Evolutionary conservation across 2,888 invertebrate genomes (phyloP), one percentile per base, ranked within the genome.

Genomic region (Capitulum mitella): DNA sequence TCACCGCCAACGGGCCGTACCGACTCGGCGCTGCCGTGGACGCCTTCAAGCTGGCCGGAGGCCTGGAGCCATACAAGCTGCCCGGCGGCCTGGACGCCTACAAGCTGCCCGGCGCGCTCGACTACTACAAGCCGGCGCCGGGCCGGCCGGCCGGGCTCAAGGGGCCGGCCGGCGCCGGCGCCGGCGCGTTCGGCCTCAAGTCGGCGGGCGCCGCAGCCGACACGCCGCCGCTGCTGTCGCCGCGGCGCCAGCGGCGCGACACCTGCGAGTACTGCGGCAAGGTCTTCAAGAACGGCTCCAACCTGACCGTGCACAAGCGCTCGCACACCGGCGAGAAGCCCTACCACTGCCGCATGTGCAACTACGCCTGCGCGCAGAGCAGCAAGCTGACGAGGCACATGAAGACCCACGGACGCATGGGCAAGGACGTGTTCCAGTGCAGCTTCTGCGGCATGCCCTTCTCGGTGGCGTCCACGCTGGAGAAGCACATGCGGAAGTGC

Each of bases 401-500:
- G 99, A 97, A 98, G 87, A 99, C 99, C 0, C 99, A 99, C 87
- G 99, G 99, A 0, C 91, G 98, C 82, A 90, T 95, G 82, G 98
- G 98, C 81, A 98, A 98, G 87, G 98, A 99, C 87, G 98, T 98
- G 80, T 99, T 97, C 87, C 92, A 97, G 82, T 99, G 99, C 87
- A 92, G 98, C 82, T 99, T 98, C 88, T 99, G 99, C 88, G 95
- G 96, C 87, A 99, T 99, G 98, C 99, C 99, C 79, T 99, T 99
- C 89, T 98, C 98, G 78, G 98, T 99, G 82, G 97, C 99, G 82
- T 97, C 98, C 81, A 99, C 99, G 14, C 89, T 99, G 80, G 99
- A 99, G 88, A 99, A 99, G 87, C 99, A 99, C 89, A 99, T 99
- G 98, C 90, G 99, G 80, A 99, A 99, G 88, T 99, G 99, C 88